phyloP scores from a whole-genome alignment of 2,888 invertebrate genomes.

The Syrista parreyssii region DNA sequence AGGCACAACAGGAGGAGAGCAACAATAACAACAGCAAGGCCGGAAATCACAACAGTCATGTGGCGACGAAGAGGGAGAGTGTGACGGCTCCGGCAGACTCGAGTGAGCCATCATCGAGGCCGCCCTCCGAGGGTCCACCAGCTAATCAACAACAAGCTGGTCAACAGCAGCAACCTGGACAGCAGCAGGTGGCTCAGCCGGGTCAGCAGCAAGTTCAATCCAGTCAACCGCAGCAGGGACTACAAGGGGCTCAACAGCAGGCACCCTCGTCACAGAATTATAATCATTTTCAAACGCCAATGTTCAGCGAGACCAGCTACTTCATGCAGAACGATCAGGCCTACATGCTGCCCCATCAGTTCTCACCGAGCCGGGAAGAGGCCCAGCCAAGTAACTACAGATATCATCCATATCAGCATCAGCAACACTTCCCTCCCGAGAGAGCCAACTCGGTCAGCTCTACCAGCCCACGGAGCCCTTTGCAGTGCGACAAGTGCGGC shows the following conservation, averaged over 20 bases:
- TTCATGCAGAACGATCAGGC: constrained; percentile 60
- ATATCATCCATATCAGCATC: constrained; percentile 68
- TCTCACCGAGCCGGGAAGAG: constrained; percentile 68
- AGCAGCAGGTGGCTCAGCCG: constrained; percentile 37
- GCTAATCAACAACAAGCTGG: constrained; percentile 61
- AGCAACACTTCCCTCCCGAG: constrained; percentile 63
- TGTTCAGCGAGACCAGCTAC: constrained; percentile 51
- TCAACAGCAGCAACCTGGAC: constrained; percentile 34
- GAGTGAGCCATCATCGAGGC: constrained; percentile 72
- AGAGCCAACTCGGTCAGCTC: constrained; percentile 66
- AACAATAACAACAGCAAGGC: constrained; percentile 74
- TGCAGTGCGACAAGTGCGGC: constrained; percentile 88
- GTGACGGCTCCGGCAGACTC: constrained; percentile 78
- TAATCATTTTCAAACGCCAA: constrained; percentile 46
- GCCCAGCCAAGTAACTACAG: constrained; percentile 65
- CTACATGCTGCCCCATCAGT: constrained; percentile 64
- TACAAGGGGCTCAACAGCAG: constrained; percentile 34
- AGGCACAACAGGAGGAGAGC: constrained; percentile 71
- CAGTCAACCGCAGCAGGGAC: constrained; percentile 29
- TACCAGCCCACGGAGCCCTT: constrained; percentile 76
- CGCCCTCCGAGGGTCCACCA: constrained; percentile 69
- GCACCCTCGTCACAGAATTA: constrained; percentile 34
- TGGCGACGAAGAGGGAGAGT: constrained; percentile 67
- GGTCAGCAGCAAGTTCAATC: constrained; percentile 30
- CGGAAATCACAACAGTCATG: constrained; percentile 66